phyloP scores from a whole-genome alignment of 2,113 vertebrate species.

The Hiodon tergisus region DNA sequence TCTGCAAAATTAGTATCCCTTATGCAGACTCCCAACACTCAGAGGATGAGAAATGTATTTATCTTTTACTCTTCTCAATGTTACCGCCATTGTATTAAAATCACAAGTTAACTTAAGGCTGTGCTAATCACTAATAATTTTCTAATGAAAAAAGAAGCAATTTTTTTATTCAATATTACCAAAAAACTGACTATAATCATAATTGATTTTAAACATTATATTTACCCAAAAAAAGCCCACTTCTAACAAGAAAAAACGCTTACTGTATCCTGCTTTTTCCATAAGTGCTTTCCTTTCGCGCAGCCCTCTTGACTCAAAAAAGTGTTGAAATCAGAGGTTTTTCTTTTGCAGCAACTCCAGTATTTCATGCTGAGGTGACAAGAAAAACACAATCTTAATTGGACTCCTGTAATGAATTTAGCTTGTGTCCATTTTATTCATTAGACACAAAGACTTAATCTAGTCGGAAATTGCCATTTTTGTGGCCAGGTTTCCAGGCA shows the following conservation, averaged over 20 bases:
- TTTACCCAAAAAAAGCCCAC: neutral
- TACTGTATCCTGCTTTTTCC: slow-evolving; percentile 85
- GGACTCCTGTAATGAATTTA: neutral
- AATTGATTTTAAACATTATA: neutral
- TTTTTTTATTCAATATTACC: too few relatives aligned
- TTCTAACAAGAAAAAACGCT: slow-evolving; percentile 42
- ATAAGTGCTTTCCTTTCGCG: slow-evolving; percentile 75
- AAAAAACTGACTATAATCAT: too few relatives aligned
- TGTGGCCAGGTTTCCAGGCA: neutral
- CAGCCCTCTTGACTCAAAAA: slow-evolving; percentile 94
- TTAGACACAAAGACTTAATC: neutral
- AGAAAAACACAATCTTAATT: neutral
- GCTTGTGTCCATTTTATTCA: neutral
- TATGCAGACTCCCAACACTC: too few relatives aligned
- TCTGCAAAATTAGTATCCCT: too few relatives aligned
- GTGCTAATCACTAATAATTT: too few relatives aligned
- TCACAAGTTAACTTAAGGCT: too few relatives aligned
- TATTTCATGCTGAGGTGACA: slow-evolving; percentile 66
- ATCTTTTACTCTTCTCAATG: too few relatives aligned
- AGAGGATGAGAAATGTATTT: too few relatives aligned
- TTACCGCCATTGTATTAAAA: too few relatives aligned
- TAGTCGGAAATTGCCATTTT: neutral
- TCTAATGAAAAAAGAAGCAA: too few relatives aligned
- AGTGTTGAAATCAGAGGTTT: slow-evolving; percentile 72
- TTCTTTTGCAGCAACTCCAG: slow-evolving; percentile 77